Conservation (phyloP, 23 tunicate genomes). For the Trididemnum miniatum region DNA sequence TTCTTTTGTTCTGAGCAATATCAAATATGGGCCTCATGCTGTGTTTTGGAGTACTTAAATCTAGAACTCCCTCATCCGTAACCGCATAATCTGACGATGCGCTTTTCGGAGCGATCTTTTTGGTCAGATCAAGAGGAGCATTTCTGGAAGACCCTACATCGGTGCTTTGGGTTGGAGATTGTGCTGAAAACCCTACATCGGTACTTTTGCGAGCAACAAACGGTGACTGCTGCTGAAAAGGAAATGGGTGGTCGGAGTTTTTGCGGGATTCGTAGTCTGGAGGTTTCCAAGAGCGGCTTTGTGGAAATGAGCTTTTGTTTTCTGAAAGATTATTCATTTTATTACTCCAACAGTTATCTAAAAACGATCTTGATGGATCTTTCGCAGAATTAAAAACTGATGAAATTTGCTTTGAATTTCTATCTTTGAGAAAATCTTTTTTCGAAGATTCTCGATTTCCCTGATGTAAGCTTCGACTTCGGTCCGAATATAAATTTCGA, state of each 20-base stretch:
- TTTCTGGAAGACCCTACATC: constrained; percentile 7
- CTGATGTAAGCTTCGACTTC: too few relatives aligned
- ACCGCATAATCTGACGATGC: constrained; percentile 36
- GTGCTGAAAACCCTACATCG: too few relatives aligned
- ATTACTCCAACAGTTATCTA: constrained; percentile 39
- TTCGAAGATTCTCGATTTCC: too few relatives aligned
- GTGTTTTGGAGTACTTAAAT: constrained; percentile 44
- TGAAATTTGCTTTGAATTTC: background rate
- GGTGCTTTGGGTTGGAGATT: too few relatives aligned
- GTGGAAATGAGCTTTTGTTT: background rate
- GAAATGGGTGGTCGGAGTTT: background rate
- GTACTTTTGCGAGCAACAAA: too few relatives aligned
- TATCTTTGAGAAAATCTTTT: background rate
- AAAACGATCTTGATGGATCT: constrained; percentile 26
- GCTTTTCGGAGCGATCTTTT: constrained; percentile 29
- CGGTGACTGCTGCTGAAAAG: too few relatives aligned
- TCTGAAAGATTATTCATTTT: constrained; percentile 39
- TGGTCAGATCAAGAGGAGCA: constrained; percentile 59
- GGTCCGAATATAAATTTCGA: too few relatives aligned
- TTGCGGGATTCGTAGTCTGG: background rate
- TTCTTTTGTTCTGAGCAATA: background rate
- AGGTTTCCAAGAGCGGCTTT: background rate
- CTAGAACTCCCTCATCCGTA: constrained; percentile 67
- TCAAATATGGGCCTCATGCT: background rate
- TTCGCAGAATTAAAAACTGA: background rate